These are phyloP conservation scores for Tyto alba DNA, from an alignment of 2,113 vertebrate species.

Conservation along the genomic window DNA sequence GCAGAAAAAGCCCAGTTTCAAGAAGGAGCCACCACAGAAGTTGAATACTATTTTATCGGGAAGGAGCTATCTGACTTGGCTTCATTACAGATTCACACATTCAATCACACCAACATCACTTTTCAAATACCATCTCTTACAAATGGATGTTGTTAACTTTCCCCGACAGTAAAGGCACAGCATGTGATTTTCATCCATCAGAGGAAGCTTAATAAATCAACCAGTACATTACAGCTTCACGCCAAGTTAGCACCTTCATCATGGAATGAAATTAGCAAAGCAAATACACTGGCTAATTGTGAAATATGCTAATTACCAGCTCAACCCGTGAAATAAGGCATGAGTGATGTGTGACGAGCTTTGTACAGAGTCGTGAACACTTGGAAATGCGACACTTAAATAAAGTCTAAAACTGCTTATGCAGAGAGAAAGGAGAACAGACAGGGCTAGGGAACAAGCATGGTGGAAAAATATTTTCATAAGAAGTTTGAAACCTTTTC, in stretches of 20 bases:
- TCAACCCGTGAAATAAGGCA: constrained; percentile 75
- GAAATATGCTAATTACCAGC: constrained; percentile 78
- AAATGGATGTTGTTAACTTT: constrained; percentile 76
- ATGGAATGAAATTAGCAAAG: constrained; percentile 79
- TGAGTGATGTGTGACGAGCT: constrained; percentile 74
- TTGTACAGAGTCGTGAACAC: constrained; percentile 67
- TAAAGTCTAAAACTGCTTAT: constrained; percentile 74
- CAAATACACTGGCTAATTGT: constrained; percentile 77
- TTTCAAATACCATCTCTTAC: constrained; percentile 76
- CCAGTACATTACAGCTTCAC: constrained; percentile 76
- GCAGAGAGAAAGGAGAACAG: constrained; percentile 69
- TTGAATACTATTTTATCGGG: constrained; percentile 65
- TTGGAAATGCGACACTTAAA: constrained; percentile 77
- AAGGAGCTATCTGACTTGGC: constrained; percentile 70
- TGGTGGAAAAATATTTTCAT: constrained; percentile 54
- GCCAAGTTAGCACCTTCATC: constrained; percentile 79
- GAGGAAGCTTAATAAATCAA: constrained; percentile 76
- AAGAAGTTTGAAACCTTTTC: constrained; percentile 60
- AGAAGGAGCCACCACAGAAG: constrained; percentile 50
- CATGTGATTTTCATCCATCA: constrained; percentile 74
- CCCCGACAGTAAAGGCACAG: constrained; percentile 68
- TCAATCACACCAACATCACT: constrained; percentile 75
- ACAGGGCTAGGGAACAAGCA: constrained; percentile 56
- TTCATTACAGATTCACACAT: constrained; percentile 77
- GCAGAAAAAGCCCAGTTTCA: constrained; percentile 34